Base-by-base conservation (phyloP, 2,888 invertebrate genomes). In the Ceriagrion tenellum region DNA sequence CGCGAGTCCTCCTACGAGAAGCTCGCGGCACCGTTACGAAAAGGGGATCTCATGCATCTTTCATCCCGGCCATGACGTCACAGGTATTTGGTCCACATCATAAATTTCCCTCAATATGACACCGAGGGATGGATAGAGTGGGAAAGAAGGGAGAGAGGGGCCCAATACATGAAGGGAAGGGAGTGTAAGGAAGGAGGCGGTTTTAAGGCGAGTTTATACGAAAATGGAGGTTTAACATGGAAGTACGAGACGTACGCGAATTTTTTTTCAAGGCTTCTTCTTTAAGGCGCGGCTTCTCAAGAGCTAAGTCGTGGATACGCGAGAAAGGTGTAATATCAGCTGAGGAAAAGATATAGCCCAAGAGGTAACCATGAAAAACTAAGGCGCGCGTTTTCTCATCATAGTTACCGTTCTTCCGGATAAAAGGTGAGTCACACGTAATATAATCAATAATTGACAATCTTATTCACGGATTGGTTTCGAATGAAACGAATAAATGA, bases 41-140 rank as follows among this genome's bases (percentile, higher is more conserved):
- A 81, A 26, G 35, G 13, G 35, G 59, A 16, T 18, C 81, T 35
- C 35, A 81, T 81, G 35, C 81, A 81, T 81, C 81, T 81, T 81
- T 81, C 81, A 81, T 81, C 30, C 81, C 26, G 6, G 13, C 81
- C 81, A 81, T 81, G 81, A 81, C 81, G 81, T 81, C 81, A 81
- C 81, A 16, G 35, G 81, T 35, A 30, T 81, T 81, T 35, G 81
- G 81, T 81, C 81, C 81, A 81, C 81, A 81, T 81, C 81, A 81
- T 81, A 81, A 81, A 81, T 81, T 35, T 81, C 81, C 81, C 18
- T 81, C 81, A 81, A 81, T 81, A 81, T 81, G 81, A 81, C 35
- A 81, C 30, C 16, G 0, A n/a, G n/a, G n/a, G n/a, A 13, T 12
- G n/a, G n/a, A 47, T 8, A 2, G 81, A 10, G 74, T 12, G 16